Conservation (phyloP, 1,140 invertebrate genomes). For the Zaprionus taronus region DNA sequence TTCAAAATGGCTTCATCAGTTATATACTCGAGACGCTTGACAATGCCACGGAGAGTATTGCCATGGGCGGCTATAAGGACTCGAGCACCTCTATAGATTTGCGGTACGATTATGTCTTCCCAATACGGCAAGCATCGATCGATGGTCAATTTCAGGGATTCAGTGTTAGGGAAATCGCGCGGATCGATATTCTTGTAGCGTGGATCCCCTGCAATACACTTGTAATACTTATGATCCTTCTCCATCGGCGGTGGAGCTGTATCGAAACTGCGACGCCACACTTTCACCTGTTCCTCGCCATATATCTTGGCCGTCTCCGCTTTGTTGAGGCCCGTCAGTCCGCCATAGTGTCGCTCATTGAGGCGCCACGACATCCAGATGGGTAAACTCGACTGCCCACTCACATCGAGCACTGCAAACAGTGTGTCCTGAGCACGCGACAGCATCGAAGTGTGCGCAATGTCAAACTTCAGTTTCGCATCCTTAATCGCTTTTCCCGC, state of each 20-base stretch:
- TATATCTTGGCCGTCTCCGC: slow-evolving; percentile 97
- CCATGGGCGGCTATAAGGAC: slow-evolving; percentile 97
- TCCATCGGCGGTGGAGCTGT: slow-evolving; percentile 96
- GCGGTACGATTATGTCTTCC: slow-evolving; percentile 96
- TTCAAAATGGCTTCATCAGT: slow-evolving; percentile 95
- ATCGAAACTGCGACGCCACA: slow-evolving; percentile 97
- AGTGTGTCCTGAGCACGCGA: slow-evolving; percentile 95
- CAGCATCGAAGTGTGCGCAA: slow-evolving; percentile 95
- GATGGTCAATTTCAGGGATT: slow-evolving; percentile 96
- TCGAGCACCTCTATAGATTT: slow-evolving; percentile 93
- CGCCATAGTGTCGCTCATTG: slow-evolving; percentile 98
- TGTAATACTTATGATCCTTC: slow-evolving; percentile 91
- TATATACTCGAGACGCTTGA: slow-evolving; percentile 95
- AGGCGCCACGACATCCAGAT: slow-evolving; percentile 94
- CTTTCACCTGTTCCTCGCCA: slow-evolving; percentile 95
- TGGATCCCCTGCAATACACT: slow-evolving; percentile 92
- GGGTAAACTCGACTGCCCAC: slow-evolving; percentile 91
- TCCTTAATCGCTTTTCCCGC: slow-evolving; percentile 94
- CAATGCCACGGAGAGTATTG: slow-evolving; percentile 96
- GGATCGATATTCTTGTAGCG: slow-evolving; percentile 90
- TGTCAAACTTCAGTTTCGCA: slow-evolving; percentile 92
- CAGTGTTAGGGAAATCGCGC: slow-evolving; percentile 94
- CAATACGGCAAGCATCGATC: slow-evolving; percentile 95
- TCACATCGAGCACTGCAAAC: slow-evolving; percentile 90
- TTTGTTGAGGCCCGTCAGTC: slow-evolving; percentile 96